Evolutionary conservation across 2,113 vertebrate species (phyloP), one percentile per base, ranked within the genome.

Genomic region (Ameiurus melas): DNA sequence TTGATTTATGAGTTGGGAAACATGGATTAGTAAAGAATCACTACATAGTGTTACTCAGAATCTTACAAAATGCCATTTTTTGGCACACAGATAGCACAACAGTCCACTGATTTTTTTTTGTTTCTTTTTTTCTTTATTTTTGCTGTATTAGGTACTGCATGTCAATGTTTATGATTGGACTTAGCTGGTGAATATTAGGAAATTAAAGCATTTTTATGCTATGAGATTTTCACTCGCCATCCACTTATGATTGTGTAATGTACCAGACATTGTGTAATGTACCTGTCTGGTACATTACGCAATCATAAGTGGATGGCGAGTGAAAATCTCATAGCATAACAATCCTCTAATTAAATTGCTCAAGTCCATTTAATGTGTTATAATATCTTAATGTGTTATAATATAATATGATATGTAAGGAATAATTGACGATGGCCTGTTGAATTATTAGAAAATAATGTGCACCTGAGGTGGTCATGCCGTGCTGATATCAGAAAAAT

Each of bases 321-420:
- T 62, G 2, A 62, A 62, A 5, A 62, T 62, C 60, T 62, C 22
- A 62, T 25, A 58, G 22, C 19, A 60, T 22, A 22, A 22, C 9
- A 62, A 22, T 58, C 5, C 57, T 47, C 43, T 94, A 94, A 95
- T 95, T 95, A 89, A 94, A 95, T 94, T 91, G 93, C 93, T 75
- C 81, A 91, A 84, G 90, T 87, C 77, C 89, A 90, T 91, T 93
- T 94, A 94, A 94, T 92, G 94, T 93, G 91, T 94, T 94, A 95
- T 55, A 13, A 62, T 62, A 62, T 64, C n/a, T 93, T 94, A 94
- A 94, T 92, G 94, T 93, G 91, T 94, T 94, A 95, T 55, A 13
- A 62, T 62, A 62, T 64, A 92, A 94, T 93, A 51, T 51, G 47
- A 51, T 10, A 51, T 51, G 47, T 51, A 51, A 51, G 3, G 47